A percentile compares a stretch with the other conserved stretches of the same genome.
Evolutionary conservation across 2,113 vertebrate species (phyloP).

Genomic region (Crotalus viridis): DNA sequence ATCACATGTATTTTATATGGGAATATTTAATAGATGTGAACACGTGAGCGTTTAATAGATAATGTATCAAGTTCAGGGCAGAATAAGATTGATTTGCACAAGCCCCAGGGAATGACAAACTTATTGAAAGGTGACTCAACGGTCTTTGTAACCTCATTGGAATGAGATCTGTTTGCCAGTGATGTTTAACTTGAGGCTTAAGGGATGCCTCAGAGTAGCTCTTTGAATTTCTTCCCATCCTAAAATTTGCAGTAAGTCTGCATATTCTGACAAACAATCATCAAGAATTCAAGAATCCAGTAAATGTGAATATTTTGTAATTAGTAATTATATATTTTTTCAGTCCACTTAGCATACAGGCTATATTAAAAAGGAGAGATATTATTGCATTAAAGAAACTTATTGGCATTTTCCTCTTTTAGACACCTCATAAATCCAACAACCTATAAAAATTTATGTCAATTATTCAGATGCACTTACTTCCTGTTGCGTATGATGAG

Average conservation of each 20-base stretch:
- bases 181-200: not conserved
- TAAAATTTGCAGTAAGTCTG: not conserved
- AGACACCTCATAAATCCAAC: not conserved
- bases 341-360: not conserved
- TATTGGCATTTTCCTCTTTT: not conserved
- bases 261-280: not conserved
- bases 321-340: not conserved
- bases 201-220: not conserved
- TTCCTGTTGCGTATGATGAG: not conserved
- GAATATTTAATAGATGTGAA: not conserved
- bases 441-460: not conserved
- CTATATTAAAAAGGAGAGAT: not conserved
- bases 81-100: constrained; percentile 10
- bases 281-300: not conserved
- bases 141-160: not conserved
- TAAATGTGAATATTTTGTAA: not conserved
- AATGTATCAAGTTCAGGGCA: constrained; percentile 7
- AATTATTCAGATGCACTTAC: not conserved
- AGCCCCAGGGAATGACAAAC: not conserved
- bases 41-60: not conserved
- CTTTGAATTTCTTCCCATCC: not conserved
- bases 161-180: fast-evolving
- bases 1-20: not conserved
- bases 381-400: not conserved
- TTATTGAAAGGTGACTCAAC: not conserved